Conservation (phyloP, 2,797 vertebrate species). For the Sciaenops ocellatus region DNA sequence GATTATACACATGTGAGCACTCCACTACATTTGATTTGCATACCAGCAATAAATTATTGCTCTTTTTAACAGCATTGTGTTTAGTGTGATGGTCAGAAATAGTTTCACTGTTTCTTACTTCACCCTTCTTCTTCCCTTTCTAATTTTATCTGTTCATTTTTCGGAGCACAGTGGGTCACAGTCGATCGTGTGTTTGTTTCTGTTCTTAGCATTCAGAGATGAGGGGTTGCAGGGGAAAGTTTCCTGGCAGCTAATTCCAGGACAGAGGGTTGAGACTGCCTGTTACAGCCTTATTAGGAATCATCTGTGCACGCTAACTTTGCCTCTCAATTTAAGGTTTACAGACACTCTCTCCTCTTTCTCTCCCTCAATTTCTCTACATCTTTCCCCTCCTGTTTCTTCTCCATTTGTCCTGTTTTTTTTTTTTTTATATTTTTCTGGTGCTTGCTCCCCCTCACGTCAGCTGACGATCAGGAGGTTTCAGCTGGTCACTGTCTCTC, state of each 20-base stretch:
- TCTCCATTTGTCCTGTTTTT: constrained; percentile 35
- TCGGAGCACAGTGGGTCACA: constrained; percentile 62
- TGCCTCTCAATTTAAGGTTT: constrained; percentile 78
- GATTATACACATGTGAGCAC: too few species aligned
- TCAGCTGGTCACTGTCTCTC: constrained; percentile 59
- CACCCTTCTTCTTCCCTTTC: constrained; percentile 18
- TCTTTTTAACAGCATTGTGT: constrained; percentile 4
- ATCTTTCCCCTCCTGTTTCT: constrained; percentile 33
- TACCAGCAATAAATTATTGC: not conserved
- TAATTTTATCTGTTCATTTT: constrained; percentile 63
- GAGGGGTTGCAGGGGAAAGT: constrained; percentile 81
- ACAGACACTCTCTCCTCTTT: constrained; percentile 61
- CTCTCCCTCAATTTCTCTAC: constrained; percentile 40
- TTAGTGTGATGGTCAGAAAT: constrained; percentile 20
- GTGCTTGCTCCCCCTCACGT: constrained; percentile 51
- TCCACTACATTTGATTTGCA: not conserved
- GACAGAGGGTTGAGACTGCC: constrained; percentile 76
- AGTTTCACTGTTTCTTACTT: constrained; percentile 7
- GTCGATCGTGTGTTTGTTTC: constrained; percentile 75
- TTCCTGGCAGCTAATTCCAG: constrained; percentile 84
- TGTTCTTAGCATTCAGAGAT: constrained; percentile 70
- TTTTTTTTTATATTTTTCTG: constrained; percentile 38
- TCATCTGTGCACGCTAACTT: constrained; percentile 77
- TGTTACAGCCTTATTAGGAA: constrained; percentile 89
- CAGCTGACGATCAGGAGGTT: constrained; percentile 86